A percentile compares a stretch with the other conserved stretches of the same genome.
Conservation (phyloP, 2,888 invertebrate genomes). For the Stictocephala bisonia region DNA sequence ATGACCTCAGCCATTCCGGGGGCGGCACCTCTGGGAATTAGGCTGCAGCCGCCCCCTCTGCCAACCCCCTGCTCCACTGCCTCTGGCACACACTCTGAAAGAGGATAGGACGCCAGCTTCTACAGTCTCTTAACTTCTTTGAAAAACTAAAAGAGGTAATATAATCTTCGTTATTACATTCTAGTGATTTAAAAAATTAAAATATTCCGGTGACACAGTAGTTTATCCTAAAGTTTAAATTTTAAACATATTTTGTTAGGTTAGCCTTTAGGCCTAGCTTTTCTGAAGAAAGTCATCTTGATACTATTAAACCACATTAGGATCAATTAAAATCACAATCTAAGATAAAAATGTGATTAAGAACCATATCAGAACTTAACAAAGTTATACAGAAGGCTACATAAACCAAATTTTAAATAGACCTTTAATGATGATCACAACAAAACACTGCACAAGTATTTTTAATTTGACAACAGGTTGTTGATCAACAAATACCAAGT, state of each 20-base stretch:
- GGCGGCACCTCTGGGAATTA: conserved; percentile 71
- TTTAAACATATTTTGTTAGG: conserved; percentile 1
- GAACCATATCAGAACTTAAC: neutral
- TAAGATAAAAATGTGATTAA: neutral
- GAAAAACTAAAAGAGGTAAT: neutral
- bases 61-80: conserved; percentile 76
- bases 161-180: neutral
- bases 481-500: conserved; percentile 41
- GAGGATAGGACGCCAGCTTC: conserved; percentile 65
- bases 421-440: too few relatives aligned
- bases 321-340: neutral
- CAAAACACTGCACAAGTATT: too few relatives aligned
- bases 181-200: too few relatives aligned
- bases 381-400: neutral
- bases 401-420: neutral
- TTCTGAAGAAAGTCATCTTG: conserved; percentile 31
- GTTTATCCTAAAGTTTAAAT: neutral
- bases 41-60: conserved; percentile 79
- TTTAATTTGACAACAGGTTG: conserved; percentile 40
- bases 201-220: too few relatives aligned
- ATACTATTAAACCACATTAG: conserved; percentile 27
- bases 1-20: conserved; percentile 73
- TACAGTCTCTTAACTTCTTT: conserved; percentile 11
- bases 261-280: conserved; percentile 30
- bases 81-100: conserved; percentile 68